Conservation (phyloP, 2,888 invertebrate genomes). For the Drosophila setosimentum region DNA sequence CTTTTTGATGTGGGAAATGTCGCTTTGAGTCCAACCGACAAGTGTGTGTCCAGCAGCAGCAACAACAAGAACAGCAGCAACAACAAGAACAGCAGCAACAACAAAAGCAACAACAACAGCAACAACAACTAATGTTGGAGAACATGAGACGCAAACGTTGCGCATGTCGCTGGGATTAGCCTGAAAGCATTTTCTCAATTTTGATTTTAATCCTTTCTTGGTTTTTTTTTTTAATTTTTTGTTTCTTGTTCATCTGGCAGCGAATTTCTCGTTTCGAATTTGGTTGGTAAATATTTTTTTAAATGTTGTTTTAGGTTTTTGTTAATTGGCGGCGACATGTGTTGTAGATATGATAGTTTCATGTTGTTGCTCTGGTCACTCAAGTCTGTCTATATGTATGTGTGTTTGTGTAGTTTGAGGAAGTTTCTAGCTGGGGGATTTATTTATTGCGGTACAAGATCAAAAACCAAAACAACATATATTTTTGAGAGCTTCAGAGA, state of each 20-base stretch:
- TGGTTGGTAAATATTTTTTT: slow-evolving; percentile 65
- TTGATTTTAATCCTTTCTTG: slow-evolving; percentile 73
- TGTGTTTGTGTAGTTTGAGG: slow-evolving; percentile 50
- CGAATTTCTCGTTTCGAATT: slow-evolving; percentile 36
- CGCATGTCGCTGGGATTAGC: slow-evolving; percentile 79
- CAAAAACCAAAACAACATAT: slow-evolving; percentile 49
- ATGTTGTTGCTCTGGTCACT: slow-evolving; percentile 45
- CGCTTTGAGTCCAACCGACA: slow-evolving; percentile 78
- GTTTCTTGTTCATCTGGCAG: slow-evolving; percentile 48
- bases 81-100: slow-evolving; percentile 27
- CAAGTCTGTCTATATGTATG: slow-evolving; percentile 48
- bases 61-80: slow-evolving; percentile 43
- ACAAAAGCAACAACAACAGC: slow-evolving; percentile 27
- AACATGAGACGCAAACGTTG: slow-evolving; percentile 68
- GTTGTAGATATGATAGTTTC: slow-evolving; percentile 65
- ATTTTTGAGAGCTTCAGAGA: slow-evolving; percentile 31
- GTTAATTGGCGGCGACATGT: slow-evolving; percentile 82
- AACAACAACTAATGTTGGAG: slow-evolving; percentile 41
- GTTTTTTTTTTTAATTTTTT: slow-evolving; percentile 35
- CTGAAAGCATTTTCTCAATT: slow-evolving; percentile 77
- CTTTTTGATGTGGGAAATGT: slow-evolving; percentile 82
- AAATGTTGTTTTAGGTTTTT: slow-evolving; percentile 71
- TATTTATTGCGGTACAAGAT: slow-evolving; percentile 69
- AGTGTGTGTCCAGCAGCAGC: slow-evolving; percentile 74
- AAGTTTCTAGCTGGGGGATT: slow-evolving; percentile 75